Evolutionary conservation across 2,888 invertebrate genomes (phyloP), one percentile per base, ranked within the genome.

Genomic region (Malacosoma neustria): DNA sequence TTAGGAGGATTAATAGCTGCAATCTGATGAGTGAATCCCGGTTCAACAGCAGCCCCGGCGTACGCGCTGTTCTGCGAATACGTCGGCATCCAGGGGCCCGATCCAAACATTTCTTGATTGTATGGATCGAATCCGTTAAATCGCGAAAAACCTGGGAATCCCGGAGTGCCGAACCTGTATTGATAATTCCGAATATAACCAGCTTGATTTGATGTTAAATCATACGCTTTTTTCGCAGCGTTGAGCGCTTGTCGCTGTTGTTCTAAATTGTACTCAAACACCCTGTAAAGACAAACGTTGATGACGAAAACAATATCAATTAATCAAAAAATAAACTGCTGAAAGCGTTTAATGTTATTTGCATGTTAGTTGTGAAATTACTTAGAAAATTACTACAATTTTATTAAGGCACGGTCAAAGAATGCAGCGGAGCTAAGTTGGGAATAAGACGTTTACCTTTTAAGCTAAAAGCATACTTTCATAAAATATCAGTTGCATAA

Each of bases 1-100:
- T 90, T 91, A 45, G 72, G 69, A 1, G 91, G 91, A 49, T 63
- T 87, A 15, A 91, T 87, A 4, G 69, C 69, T 13, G 90, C 91
- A 1, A 87, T 68, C 53, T 91, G 91, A 35, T 85, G 85, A 11
- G 70, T 65, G 41, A 76, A 89, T 12, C 72, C 81, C 1, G 89
- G 87, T 13, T 89, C 88, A 33, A 87, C 69, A 1, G 80, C 72
- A 0, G 87, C 89, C 30, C 85, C 68, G 1, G 91, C 89, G 32
- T 66, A 77, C 0, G 91, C 89, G 14, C 61, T 58, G 43, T 73
- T 65, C 3, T 14, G 37, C 42, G 64, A 38, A n/a, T 40, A 57
- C 37, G 50, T 43, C 12, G 47, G 44, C 57, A 58, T 57, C 35
- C 43, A 48, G 32, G 33, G 40, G 22, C 9, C 9, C 22, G 9